Evolutionary conservation across 64 coral and sea anemone species (phyloP), one percentile per base, ranked within the genome.

Genomic region (Anthopleura sola): DNA sequence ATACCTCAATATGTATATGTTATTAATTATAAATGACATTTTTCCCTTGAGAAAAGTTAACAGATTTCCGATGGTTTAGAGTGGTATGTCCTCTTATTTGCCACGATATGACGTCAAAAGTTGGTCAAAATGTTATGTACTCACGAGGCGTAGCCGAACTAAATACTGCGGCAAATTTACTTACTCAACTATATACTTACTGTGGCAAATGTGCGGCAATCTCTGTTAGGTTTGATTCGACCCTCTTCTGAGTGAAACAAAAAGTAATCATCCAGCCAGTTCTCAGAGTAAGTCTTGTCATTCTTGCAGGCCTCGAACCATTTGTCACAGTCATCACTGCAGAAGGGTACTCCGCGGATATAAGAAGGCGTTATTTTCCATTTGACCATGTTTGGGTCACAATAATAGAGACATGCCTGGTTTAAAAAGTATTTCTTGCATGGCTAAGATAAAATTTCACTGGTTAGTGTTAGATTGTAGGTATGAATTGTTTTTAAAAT

Each of bases 261-360:
- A 7, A 13, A 0, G 11, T 69, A 69, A 69, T 31, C n/a, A 32
- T 69, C 64, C 24, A 85, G 1, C 81, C 74, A 87, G 55, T 88
- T 81, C 44, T 80, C 48, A 17, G 82, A 86, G 58, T 86, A 93
- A 17, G 86, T 93, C 40, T 81, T 28, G 82, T 93, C 91, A 46
- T 88, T 80, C 81, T 88, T 93, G 57, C 91, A 93, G 33, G 91
- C 91, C 3, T 93, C 86, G 75, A 85, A 93, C 86, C 82, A 93
- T 26, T 47, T 54, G 55, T 93, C 82, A 29, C 91, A 93, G n/a
- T 53, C 33, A 48, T 78, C 78, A 38, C 85, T 69, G 75, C 86
- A 93, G 12, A 93, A 24, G 8, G 86, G 91, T 17, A 85, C 86
- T 11, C 77, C 46, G 20, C 26, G 3, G 10, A 89, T 55, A 3